Conservation (phyloP, 2,888 invertebrate species). For the Catocala fraxini region DNA sequence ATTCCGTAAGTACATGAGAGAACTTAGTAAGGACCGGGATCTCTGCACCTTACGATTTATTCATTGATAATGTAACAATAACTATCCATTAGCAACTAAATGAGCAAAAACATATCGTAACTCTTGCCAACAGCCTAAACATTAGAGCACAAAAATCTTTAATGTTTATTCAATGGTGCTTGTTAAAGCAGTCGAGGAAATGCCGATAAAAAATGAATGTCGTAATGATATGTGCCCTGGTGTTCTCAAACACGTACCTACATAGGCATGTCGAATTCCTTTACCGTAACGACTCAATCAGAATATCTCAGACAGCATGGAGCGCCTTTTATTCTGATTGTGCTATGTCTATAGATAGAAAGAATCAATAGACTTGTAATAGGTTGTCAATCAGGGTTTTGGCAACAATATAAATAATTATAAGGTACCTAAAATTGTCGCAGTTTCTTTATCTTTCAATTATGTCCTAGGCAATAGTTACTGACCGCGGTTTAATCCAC, state of each 20-base stretch:
- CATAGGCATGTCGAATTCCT: constrained; percentile 47
- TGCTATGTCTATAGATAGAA: background rate
- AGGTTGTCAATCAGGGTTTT: too few relatives aligned
- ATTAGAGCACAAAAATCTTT: constrained; percentile 58
- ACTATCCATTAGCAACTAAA: constrained; percentile 21
- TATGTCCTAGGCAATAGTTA: too few relatives aligned
- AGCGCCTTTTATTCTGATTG: constrained; percentile 24
- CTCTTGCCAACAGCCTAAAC: constrained; percentile 24
- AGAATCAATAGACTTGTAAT: too few relatives aligned
- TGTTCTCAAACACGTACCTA: constrained; percentile 41
- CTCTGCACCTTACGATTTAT: constrained; percentile 22
- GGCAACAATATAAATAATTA: too few relatives aligned
- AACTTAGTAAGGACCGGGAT: background rate
- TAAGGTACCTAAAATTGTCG: too few relatives aligned
- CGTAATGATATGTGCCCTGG: constrained; percentile 55
- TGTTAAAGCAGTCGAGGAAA: constrained; percentile 52
- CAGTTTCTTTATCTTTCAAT: too few relatives aligned
- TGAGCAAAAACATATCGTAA: constrained; percentile 39
- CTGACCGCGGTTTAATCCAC: too few relatives aligned
- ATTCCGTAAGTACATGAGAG: too few relatives aligned
- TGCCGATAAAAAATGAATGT: constrained; percentile 61
- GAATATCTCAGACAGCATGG: constrained; percentile 32
- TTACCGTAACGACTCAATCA: constrained; percentile 56
- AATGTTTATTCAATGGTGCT: constrained; percentile 62
- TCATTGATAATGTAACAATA: constrained; percentile 28